Conservation (phyloP, 2,888 invertebrate genomes). For the Agriopis leucophaearia region DNA sequence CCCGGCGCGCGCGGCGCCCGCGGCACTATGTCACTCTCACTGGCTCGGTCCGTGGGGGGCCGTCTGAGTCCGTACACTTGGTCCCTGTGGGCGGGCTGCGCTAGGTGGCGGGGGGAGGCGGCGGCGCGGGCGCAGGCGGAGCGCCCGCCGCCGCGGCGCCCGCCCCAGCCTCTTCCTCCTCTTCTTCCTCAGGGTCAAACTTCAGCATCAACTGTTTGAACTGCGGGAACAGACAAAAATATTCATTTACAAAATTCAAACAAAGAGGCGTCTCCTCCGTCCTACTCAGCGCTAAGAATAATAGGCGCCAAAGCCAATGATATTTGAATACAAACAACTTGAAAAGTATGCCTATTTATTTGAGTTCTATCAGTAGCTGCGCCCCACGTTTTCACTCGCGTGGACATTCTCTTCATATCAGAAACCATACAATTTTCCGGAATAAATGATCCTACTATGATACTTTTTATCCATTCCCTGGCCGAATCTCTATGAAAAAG, state of each 20-base stretch:
- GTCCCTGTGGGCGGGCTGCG: slow-evolving; percentile 44
- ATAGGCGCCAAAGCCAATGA: too few relatives aligned
- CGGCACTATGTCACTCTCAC: slow-evolving; percentile 44
- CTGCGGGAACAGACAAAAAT: slow-evolving; percentile 69
- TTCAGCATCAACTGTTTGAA: slow-evolving; percentile 95
- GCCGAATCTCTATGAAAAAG: too few relatives aligned
- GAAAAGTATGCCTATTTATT: too few relatives aligned
- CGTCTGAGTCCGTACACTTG: slow-evolving; percentile 34
- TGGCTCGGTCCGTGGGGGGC: slow-evolving; percentile 33
- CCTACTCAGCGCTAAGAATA: too few relatives aligned
- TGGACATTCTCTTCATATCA: too few relatives aligned
- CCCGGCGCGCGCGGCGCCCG: slow-evolving; percentile 24
- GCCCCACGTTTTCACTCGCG: too few relatives aligned
- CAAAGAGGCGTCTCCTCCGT: background rate
- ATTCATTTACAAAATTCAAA: background rate
- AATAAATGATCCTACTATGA: too few relatives aligned
- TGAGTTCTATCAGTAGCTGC: too few relatives aligned
- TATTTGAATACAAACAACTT: too few relatives aligned
- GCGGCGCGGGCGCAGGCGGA: slow-evolving; percentile 47
- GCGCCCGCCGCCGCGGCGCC: slow-evolving; percentile 63
- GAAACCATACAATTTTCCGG: too few relatives aligned
- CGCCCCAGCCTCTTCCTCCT: slow-evolving; percentile 89
- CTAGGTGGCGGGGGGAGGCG: slow-evolving; percentile 61
- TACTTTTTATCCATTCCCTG: too few relatives aligned
- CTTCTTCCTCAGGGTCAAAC: slow-evolving; percentile 92